phyloP scores from a whole-genome alignment of 1,140 invertebrate species.

The Cotesia chilonis region DNA sequence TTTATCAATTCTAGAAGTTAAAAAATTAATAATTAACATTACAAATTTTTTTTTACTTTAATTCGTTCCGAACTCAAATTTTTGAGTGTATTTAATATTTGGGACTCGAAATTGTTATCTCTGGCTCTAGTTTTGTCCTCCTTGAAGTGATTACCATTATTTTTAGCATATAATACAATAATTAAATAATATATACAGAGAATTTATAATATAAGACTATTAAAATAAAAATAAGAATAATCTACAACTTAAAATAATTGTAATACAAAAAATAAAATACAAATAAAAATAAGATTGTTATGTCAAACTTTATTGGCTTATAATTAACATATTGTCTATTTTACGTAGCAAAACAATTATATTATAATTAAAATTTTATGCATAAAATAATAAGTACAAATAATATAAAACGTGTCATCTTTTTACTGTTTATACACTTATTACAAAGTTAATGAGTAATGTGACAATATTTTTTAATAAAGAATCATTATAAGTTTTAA shows the following conservation, averaged over 20 bases:
- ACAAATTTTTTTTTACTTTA: no score
- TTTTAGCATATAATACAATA: no score
- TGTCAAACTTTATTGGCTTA: slow-evolving; percentile 51
- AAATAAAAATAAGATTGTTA: slow-evolving; percentile 36
- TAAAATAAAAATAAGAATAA: no score
- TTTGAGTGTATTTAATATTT: no score
- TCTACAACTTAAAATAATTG: background rate
- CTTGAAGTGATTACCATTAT: no score
- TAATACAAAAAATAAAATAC: slow-evolving; percentile 30
- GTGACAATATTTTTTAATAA: background rate
- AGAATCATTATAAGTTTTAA: slow-evolving; percentile 4
- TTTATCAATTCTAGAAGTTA: no score
- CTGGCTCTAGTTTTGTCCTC: no score
- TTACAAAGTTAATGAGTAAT: slow-evolving; percentile 11
- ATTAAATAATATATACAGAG: background rate
- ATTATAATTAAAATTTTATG: slow-evolving; percentile 26
- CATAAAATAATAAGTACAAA: slow-evolving; percentile 24
- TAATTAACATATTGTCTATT: slow-evolving; percentile 44
- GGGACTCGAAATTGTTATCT: no score
- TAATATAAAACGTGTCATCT: slow-evolving; percentile 16
- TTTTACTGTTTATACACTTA: slow-evolving; percentile 24
- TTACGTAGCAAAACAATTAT: background rate
- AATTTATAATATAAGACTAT: no score
- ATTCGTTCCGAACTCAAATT: no score
- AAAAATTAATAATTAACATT: no score